These are phyloP conservation scores for Syncerus caffer DNA, from an alignment of 2,797 vertebrate genomes.

Conservation along the genomic window DNA sequence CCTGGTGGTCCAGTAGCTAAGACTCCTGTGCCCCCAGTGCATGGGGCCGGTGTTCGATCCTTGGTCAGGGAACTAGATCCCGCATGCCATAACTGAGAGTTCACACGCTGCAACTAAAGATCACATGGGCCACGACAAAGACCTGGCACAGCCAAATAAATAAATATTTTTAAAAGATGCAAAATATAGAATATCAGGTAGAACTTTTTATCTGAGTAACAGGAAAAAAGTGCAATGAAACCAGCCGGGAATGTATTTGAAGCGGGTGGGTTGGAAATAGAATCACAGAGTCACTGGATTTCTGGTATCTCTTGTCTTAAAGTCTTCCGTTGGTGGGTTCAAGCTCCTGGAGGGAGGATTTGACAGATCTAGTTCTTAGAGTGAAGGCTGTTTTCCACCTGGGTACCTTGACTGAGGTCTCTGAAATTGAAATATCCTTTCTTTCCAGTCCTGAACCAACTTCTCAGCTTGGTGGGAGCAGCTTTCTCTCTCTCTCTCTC, in stretches of 20 bases:
- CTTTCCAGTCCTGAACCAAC: neutral
- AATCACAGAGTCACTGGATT: neutral
- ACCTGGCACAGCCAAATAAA: neutral
- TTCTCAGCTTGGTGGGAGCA: neutral
- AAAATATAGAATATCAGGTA: neutral
- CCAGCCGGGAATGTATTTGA: neutral
- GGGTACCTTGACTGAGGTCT: neutral
- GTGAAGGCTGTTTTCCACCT: neutral
- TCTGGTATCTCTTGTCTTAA: neutral
- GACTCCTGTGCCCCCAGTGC: neutral
- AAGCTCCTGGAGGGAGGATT: neutral
- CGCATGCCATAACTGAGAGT: neutral
- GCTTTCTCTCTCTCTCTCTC: neutral
- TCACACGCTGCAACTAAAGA: neutral
- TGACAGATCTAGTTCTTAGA: fast-evolving
- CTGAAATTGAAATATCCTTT: neutral
- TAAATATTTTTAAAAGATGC: neutral
- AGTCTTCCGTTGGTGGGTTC: neutral
- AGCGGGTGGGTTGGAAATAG: neutral
- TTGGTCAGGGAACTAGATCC: neutral
- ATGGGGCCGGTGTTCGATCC: neutral
- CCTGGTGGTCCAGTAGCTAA: neutral
- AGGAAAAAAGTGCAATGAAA: neutral
- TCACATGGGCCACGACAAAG: fast-evolving
- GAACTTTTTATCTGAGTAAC: neutral